A percentile compares a stretch with the other conserved stretches of the same genome.
Evolutionary conservation across 2,113 vertebrate genomes (phyloP).

Genomic region (Oophaga pumilio): DNA sequence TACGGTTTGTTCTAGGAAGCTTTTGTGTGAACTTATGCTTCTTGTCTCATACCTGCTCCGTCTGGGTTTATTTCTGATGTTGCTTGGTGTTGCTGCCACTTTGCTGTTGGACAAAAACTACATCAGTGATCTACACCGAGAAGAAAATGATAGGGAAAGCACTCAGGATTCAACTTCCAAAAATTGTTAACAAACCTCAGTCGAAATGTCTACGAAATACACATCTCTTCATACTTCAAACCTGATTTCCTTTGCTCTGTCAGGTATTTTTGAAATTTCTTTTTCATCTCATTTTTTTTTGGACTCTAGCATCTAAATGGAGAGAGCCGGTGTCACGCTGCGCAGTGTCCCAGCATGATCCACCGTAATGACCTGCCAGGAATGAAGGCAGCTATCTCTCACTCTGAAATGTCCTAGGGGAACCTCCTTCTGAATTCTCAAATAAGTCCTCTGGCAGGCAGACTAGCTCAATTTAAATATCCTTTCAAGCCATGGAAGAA

Average conservation of each 20-base stretch:
- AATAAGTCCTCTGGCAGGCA: conserved; percentile 70
- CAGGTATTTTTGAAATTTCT: conserved; percentile 53
- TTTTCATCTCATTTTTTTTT: conserved; percentile 34
- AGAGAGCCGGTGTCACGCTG: conserved; percentile 47
- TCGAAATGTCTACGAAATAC: neutral
- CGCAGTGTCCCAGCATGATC: conserved; percentile 71
- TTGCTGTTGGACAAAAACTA: neutral
- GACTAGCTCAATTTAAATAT: conserved; percentile 73
- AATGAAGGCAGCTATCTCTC: conserved; percentile 68
- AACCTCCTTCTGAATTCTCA: conserved; percentile 78
- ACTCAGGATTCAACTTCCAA: neutral
- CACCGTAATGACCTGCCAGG: conserved; percentile 85
- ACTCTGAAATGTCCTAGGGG: conserved; percentile 78
- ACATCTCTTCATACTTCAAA: neutral
- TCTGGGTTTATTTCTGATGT: too few relatives aligned
- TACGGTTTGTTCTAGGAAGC: too few relatives aligned
- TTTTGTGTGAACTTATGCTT: too few relatives aligned
- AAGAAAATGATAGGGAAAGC: neutral
- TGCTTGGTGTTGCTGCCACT: too few relatives aligned
- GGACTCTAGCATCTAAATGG: conserved; percentile 27
- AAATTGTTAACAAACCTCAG: neutral
- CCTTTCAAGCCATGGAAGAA: conserved; percentile 63
- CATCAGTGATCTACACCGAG: neutral
- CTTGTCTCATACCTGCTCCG: too few relatives aligned
- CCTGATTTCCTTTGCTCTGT: conserved; percentile 30